Base-by-base conservation (phyloP, 2,113 vertebrate species). In the Pelecanus crispus region DNA sequence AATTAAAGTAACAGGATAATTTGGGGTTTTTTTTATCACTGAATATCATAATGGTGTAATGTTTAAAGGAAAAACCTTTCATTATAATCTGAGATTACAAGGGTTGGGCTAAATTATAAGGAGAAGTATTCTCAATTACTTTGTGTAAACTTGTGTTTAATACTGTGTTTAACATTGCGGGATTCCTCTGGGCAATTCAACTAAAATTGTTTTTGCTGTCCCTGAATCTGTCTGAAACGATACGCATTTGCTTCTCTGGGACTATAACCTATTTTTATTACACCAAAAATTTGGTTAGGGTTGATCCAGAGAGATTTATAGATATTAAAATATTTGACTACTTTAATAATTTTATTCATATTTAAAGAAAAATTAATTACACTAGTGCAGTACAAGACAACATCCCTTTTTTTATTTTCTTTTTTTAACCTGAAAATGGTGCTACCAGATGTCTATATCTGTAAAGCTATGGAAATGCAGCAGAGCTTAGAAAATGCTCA, bases 121-220 rank as follows among this genome's bases (percentile, higher is more conserved):
- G 40, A 86, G 45, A 84, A 82, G 17, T 75, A 50, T 34, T 93
- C 45, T 81, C 53, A 86, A 84, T 81, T 93, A 85, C 31, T 93
- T 47, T 78, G 53, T 88, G 59, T 94, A 95, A 96, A 83, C 53
- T 73, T 58, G 42, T 81, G 29, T 91, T 92, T 89, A 92, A 73
- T 84, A 52, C 17, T 62, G 34, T 70, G 5, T 86, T 91, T 81
- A 89, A 91, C 84, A 81, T 44, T 89, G 90, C 1, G 4, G 45
- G 81, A 88, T 86, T 95, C 71, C 78, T 96, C 55, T 32, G 3
- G 87, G 93, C 66, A 95, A 11, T 86, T 87, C 58, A 63, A 25
- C 42, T 73, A 17, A 90, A 95, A 82, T 87, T 82, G 38, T 7
- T 91, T 92, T 89, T 91, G 66, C 87, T 85, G 40, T 88, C 84